phyloP scores from a whole-genome alignment of 2,888 invertebrate genomes.

The Oxyteleia sp. region DNA sequence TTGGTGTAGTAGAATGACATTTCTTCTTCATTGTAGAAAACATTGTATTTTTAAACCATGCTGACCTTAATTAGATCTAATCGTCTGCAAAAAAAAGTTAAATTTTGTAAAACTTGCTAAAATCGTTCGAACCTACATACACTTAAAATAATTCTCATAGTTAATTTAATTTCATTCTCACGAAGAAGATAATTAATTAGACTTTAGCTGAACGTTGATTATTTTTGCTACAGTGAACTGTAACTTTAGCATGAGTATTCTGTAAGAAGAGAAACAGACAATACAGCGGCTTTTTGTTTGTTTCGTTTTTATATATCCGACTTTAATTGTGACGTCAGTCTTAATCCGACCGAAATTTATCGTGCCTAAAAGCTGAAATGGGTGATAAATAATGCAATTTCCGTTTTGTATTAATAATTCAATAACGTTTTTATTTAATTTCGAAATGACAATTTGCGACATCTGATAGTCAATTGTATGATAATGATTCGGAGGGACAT shows the following conservation, averaged over 20 bases:
- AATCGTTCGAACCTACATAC: too few species aligned
- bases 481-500: constrained; percentile 48
- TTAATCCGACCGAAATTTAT: constrained; percentile 1
- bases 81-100: not conserved
- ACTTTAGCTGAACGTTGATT: too few species aligned
- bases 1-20: not conserved
- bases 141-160: not conserved
- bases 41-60: not conserved
- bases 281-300: not conserved
- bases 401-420: constrained; percentile 45
- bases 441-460: constrained; percentile 19
- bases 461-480: constrained; percentile 66
- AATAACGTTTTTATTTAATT: constrained; percentile 40
- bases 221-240: too few species aligned
- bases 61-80: constrained; percentile 26
- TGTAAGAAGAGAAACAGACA: too few species aligned
- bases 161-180: too few species aligned
- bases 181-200: too few species aligned
- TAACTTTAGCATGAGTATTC: too few species aligned
- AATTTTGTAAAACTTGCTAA: not conserved
- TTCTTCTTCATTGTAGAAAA: not conserved
- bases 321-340: not conserved
- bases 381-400: constrained; percentile 30
- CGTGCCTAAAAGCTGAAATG: not conserved
- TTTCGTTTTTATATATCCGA: not conserved